These are phyloP conservation scores for Bufotes viridis DNA, from an alignment of 2,797 vertebrate genomes.

Conservation along the genomic window DNA sequence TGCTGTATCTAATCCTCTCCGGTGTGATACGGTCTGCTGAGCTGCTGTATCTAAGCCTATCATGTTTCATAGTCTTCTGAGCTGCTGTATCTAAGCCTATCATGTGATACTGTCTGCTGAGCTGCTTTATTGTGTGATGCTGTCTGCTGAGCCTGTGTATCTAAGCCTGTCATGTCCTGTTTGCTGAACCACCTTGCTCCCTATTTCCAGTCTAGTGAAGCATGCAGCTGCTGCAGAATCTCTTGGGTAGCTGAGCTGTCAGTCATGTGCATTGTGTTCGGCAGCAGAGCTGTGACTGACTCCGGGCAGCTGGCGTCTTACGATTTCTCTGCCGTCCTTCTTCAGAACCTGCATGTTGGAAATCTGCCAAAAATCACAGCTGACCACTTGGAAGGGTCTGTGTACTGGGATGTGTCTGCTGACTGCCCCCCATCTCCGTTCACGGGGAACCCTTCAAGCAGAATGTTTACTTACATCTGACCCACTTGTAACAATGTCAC, in stretches of 20 bases:
- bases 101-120: neutral
- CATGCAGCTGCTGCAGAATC: neutral
- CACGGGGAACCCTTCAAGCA: constrained; percentile 6
- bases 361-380: neutral
- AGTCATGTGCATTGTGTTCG: neutral
- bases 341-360: neutral
- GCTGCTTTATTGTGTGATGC: too few species aligned
- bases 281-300: neutral
- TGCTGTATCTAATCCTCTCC: neutral
- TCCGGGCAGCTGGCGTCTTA: neutral
- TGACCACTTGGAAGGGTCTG: neutral
- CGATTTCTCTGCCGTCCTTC: neutral
- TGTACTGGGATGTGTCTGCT: neutral
- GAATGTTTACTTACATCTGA: constrained; percentile 36
- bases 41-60: neutral
- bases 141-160: neutral
- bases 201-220: neutral
- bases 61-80: neutral
- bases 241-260: constrained; percentile 7
- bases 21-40: neutral
- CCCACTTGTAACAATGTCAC: constrained; percentile 20
- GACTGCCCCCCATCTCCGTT: neutral
- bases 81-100: neutral
- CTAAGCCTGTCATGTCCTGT: neutral
- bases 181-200: neutral